A percentile compares a stretch with the other conserved stretches of the same genome.
Evolutionary conservation across 2,888 invertebrate genomes (phyloP).

Genomic region (Empis stercorea): DNA sequence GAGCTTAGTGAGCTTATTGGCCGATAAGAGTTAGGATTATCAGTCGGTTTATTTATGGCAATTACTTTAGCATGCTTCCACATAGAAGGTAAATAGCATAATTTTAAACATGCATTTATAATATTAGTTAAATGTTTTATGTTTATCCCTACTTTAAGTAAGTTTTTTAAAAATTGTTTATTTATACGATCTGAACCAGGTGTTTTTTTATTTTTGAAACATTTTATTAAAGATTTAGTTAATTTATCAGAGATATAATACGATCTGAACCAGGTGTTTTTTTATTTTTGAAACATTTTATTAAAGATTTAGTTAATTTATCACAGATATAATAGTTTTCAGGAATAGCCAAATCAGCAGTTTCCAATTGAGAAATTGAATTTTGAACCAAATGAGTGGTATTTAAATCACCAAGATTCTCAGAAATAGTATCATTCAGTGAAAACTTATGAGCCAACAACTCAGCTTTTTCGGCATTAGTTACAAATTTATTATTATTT

Average conservation of each 20-base stretch:
- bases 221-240: not conserved
- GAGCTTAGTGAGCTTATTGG: slow-evolving; percentile 7
- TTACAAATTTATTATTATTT: not conserved
- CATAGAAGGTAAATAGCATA: not conserved
- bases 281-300: not conserved
- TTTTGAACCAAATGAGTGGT: not conserved
- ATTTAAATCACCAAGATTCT: not conserved
- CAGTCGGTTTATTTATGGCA: not conserved
- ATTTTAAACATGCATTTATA: not conserved
- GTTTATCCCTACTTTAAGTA: not conserved
- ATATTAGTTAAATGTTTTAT: not conserved
- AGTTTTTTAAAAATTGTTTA: not conserved
- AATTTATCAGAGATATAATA: not conserved
- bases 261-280: not conserved
- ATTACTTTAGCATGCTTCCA: too few relatives aligned
- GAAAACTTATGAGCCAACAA: not conserved
- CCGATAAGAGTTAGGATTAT: slow-evolving; percentile 3
- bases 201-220: not conserved
- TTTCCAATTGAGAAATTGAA: not conserved
- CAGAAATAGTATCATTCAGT: not conserved
- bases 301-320: not conserved
- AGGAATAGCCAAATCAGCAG: not conserved
- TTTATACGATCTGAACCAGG: not conserved
- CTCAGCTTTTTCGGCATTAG: not conserved
- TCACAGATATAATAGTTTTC: not conserved